A percentile compares a stretch with the other conserved stretches of the same genome.
Conservation (phyloP, 2,113 vertebrate genomes). For the Diadophis punctatus region DNA sequence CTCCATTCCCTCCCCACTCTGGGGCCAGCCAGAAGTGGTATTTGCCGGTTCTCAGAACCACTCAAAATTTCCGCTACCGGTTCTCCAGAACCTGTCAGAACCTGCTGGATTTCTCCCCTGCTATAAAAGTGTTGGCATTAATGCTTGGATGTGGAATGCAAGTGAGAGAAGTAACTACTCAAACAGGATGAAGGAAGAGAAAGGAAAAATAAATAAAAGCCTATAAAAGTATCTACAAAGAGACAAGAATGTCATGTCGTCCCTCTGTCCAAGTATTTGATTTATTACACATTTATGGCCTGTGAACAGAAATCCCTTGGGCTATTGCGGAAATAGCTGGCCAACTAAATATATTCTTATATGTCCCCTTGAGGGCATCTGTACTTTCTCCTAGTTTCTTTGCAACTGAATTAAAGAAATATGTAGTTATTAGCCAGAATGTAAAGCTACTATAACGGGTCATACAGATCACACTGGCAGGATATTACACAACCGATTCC, state of each 20-base stretch:
- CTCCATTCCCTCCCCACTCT: no score
- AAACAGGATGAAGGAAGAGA: background rate
- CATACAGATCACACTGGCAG: background rate
- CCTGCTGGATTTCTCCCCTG: no score
- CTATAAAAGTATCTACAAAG: background rate
- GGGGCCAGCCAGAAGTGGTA: no score
- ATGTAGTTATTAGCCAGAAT: background rate
- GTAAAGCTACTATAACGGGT: background rate
- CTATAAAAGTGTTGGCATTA: background rate
- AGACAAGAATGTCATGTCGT: background rate
- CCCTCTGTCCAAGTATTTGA: background rate
- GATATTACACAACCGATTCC: background rate
- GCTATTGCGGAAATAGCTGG: background rate
- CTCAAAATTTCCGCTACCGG: no score
- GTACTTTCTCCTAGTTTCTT: background rate
- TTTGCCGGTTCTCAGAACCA: no score
- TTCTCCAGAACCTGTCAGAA: no score
- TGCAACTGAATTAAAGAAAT: background rate
- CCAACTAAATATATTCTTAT: background rate
- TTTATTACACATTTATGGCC: background rate
- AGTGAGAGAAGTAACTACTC: background rate
- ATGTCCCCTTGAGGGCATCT: background rate
- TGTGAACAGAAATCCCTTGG: background rate
- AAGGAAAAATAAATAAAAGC: background rate
- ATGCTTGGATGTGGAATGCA: background rate